phyloP scores from a whole-genome alignment of 2,797 vertebrate species.

The Girardinus metallicus region DNA sequence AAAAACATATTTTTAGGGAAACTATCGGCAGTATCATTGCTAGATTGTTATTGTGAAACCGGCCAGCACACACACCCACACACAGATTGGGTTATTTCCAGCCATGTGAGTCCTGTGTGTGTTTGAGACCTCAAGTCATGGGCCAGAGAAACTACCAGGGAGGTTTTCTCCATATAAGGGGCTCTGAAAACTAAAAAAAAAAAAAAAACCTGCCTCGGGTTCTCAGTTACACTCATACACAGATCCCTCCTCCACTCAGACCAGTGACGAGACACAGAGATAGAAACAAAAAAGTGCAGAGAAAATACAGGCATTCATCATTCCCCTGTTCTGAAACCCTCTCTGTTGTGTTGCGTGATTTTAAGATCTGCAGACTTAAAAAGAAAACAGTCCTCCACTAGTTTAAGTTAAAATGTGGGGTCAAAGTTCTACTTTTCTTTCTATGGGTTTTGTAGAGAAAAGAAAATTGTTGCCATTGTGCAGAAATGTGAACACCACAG shows the following conservation, averaged over 20 bases:
- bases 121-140: conserved; percentile 60
- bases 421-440: conserved; percentile 25
- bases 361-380: conserved; percentile 49
- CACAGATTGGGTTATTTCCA: conserved; percentile 42
- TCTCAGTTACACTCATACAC: conserved; percentile 20
- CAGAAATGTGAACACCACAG: conserved; percentile 13
- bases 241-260: conserved; percentile 21
- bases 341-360: conserved; percentile 30
- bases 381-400: conserved; percentile 31
- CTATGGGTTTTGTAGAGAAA: conserved; percentile 36
- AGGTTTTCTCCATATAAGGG: conserved; percentile 81
- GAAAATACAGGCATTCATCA: conserved; percentile 23
- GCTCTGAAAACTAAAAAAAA: conserved; percentile 38
- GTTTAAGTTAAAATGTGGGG: conserved; percentile 41
- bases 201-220: conserved; percentile 52
- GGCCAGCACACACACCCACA: conserved; percentile 14
- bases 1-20: not conserved
- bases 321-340: conserved; percentile 27
- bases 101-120: conserved; percentile 61
- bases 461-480: conserved; percentile 28
- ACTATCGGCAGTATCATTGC: not conserved
- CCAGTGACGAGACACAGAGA: conserved; percentile 51
- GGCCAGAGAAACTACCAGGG: conserved; percentile 72
- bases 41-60: conserved; percentile 7
- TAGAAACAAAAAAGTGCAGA: conserved; percentile 23